A percentile compares a stretch with the other conserved stretches of the same genome.
Conservation (phyloP, 1,140 invertebrate genomes). For the Nebria ingens region DNA sequence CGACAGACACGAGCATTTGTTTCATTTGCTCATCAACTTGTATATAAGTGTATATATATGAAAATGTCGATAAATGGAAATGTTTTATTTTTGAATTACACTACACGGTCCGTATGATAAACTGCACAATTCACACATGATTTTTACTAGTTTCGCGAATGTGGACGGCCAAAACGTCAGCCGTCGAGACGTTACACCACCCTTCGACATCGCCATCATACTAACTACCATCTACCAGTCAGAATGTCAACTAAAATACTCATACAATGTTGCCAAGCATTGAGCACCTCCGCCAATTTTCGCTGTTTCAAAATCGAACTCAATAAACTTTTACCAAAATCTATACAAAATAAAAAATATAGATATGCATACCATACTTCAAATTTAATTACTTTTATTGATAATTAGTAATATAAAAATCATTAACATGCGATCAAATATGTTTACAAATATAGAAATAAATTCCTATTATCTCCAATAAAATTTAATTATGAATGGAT, state of each 20-base stretch:
- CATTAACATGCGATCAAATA: no score
- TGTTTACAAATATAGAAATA: no score
- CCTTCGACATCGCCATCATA: background rate
- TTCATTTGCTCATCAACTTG: background rate
- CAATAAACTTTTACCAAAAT: no score
- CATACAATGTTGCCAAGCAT: background rate
- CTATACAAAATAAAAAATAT: no score
- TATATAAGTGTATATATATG: no score
- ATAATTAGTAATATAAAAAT: no score
- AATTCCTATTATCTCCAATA: no score
- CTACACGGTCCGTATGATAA: background rate
- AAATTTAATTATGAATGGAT: no score
- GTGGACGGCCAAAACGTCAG: background rate
- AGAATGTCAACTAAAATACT: background rate
- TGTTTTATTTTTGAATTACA: background rate
- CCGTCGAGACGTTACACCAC: conserved; percentile 2
- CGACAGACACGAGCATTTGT: background rate
- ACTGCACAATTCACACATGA: background rate
- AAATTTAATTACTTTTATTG: no score
- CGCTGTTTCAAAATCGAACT: no score
- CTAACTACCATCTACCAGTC: background rate
- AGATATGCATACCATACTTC: no score
- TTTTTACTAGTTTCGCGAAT: background rate
- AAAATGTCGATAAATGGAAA: background rate
- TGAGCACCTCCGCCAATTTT: no score